These are phyloP conservation scores for Mastomys coucha DNA, from an alignment of 2,113 vertebrate genomes.

Conservation along the genomic window DNA sequence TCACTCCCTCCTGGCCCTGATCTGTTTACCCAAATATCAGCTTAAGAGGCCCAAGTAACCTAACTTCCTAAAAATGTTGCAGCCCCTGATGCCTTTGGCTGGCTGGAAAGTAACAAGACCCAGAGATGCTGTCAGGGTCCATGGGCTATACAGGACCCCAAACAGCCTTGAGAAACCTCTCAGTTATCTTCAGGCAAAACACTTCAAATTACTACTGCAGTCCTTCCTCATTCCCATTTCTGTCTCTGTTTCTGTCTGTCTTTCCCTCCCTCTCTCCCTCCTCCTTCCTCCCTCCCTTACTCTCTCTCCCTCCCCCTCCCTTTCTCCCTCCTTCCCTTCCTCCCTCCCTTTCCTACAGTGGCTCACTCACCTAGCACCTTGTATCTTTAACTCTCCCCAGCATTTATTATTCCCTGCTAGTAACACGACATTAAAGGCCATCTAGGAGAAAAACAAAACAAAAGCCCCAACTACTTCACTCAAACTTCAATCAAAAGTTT, in stretches of 20 bases:
- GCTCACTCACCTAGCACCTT: conserved; percentile 63
- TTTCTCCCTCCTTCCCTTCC: not conserved
- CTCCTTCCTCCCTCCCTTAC: not conserved
- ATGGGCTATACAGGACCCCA: conserved; percentile 62
- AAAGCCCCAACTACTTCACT: conserved; percentile 61
- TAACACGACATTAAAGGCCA: conserved; percentile 12
- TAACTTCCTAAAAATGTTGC: conserved; percentile 86
- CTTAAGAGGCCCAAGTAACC: conserved; percentile 79
- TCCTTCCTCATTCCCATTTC: not conserved
- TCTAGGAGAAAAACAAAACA: not conserved
- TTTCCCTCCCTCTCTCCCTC: not conserved
- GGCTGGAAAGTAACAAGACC: conserved; percentile 88
- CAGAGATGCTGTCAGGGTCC: conserved; percentile 85
- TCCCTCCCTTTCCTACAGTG: not conserved
- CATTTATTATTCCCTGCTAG: conserved; percentile 60
- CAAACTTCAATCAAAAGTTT: conserved; percentile 66
- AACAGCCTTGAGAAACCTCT: conserved; percentile 63
- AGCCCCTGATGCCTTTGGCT: conserved; percentile 86
- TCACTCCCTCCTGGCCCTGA: conserved; percentile 45
- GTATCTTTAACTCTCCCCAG: not conserved
- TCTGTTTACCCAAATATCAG: conserved; percentile 84
- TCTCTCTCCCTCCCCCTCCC: too few relatives aligned
- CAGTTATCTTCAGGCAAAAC: not conserved
- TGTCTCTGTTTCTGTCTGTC: not conserved
- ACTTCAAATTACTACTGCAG: not conserved